Evolutionary conservation across 1,140 invertebrate genomes (phyloP), one percentile per base, ranked within the genome.

Genomic region (Calephelis virginiensis): DNA sequence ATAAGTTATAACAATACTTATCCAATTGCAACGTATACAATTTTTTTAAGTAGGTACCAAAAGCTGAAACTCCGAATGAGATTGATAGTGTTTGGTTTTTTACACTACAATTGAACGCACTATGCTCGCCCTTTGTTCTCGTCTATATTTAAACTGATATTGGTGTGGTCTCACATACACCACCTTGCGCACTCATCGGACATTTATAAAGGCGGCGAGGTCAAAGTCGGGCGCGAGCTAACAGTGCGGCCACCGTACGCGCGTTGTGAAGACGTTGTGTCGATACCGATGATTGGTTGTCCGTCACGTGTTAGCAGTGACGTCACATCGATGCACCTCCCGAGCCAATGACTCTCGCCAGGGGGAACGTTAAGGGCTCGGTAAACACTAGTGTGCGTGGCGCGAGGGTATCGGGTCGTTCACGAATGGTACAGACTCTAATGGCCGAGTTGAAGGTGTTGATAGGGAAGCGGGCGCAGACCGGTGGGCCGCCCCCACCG

Each of bases 361-460:
- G 75, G 67, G 61, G 74, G 75, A 77, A 79, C 83, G 82, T 86
- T 80, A 80, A 75, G 83, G 75, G 81, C 71, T 76, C 75, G 73
- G 67, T 67, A 75, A 76, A 83, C 85, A 90, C 69, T 81, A 85
- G 80, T 81, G 77, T 82, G 72, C 64, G 70, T 80, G 53, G 66
- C 75, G 78, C 76, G 69, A 77, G 74, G 67, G 73, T 69, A 74
- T 72, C 66, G 71, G 76, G 78, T 83, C 80, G 88, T 82, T 79
- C 86, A 82, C 86, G 83, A 70, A 91, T 91, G 89, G 89, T 91
- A 83, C 86, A 91, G 63, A 86, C 77, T 65, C 72, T 89, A 80
- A 92, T 92, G 89, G 86, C 90, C 12, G 91, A 92, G 72, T 70
- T 92, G 73, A 82, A 84, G 83, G 85, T 91, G 84, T 83, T 90